These are phyloP conservation scores for Drosophila prosaltans DNA, from an alignment of 1,140 invertebrate species.

Conservation along the genomic window DNA sequence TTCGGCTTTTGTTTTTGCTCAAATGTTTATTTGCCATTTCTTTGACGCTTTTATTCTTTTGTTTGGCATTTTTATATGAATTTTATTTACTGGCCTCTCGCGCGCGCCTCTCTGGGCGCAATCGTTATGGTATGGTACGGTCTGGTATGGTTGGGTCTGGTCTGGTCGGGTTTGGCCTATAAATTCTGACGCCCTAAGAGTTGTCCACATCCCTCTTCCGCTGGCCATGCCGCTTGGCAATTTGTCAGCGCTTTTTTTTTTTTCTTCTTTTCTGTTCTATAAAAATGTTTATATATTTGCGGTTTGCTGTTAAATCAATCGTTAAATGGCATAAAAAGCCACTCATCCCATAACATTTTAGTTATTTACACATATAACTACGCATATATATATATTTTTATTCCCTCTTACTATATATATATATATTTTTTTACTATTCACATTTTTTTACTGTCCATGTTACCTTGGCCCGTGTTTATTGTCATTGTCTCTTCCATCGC, in stretches of 20 bases:
- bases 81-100: conserved; percentile 71
- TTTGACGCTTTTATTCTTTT: conserved; percentile 76
- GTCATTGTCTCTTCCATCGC: conserved; percentile 41
- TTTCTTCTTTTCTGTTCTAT: background rate
- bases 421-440: conserved; percentile 24
- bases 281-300: conserved; percentile 55
- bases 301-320: conserved; percentile 74
- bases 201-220: conserved; percentile 10
- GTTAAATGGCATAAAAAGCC: conserved; percentile 74
- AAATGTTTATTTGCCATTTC: conserved; percentile 74
- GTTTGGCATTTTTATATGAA: conserved; percentile 77
- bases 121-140: background rate
- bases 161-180: conserved; percentile 46
- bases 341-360: conserved; percentile 40
- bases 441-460: conserved; percentile 40
- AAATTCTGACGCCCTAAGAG: conserved; percentile 67
- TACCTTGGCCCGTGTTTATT: conserved; percentile 64
- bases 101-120: conserved; percentile 33
- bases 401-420: background rate
- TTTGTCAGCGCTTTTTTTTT: conserved; percentile 46
- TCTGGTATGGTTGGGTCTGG: background rate
- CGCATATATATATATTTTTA: conserved; percentile 18
- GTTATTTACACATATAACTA: conserved; percentile 18
- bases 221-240: conserved; percentile 29
- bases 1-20: conserved; percentile 43